These are phyloP conservation scores for Tympanuchus pallidicinctus DNA, from an alignment of 2,113 vertebrate species.

Conservation along the genomic window DNA sequence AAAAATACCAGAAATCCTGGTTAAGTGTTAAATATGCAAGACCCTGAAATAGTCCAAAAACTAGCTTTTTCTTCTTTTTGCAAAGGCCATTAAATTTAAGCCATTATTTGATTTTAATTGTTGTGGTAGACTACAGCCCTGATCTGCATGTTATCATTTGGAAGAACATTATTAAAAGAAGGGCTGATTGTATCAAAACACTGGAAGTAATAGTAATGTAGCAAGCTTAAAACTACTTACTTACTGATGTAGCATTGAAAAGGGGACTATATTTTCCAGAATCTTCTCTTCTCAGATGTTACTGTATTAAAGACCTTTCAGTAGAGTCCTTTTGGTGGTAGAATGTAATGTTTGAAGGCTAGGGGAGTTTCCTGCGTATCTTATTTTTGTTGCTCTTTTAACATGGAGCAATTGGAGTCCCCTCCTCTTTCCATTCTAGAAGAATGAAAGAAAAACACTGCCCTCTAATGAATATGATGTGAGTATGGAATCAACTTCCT, in stretches of 20 bases:
- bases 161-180: background rate
- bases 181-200: background rate
- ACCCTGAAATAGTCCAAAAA: background rate
- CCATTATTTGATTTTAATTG: background rate
- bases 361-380: background rate
- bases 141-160: background rate
- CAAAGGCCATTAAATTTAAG: background rate
- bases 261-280: background rate
- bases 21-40: background rate
- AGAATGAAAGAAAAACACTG: slow-evolving; percentile 63
- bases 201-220: background rate
- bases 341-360: background rate
- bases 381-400: background rate
- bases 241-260: background rate
- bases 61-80: background rate
- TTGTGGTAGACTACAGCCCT: background rate
- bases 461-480: slow-evolving; percentile 65
- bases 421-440: background rate
- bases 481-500: background rate
- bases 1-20: background rate
- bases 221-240: background rate
- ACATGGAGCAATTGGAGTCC: background rate
- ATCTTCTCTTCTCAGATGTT: background rate
- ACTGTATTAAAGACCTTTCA: background rate
- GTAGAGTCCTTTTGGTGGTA: background rate